phyloP scores from a whole-genome alignment of 2,888 invertebrate genomes.

The Apotomis turbidana region DNA sequence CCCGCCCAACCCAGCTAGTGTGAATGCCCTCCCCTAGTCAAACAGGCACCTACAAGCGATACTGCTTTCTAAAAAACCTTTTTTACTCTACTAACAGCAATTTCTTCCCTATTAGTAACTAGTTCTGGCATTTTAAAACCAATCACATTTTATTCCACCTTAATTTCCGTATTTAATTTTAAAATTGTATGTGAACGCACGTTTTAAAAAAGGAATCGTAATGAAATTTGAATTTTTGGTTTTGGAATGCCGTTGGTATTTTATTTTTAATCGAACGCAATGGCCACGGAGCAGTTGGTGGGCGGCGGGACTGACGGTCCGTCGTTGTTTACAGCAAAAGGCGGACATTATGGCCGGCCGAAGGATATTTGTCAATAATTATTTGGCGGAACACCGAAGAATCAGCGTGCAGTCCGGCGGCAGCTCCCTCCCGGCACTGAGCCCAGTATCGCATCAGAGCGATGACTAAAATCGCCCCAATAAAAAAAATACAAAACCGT shows the following conservation, averaged over 20 bases:
- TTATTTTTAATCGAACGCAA: constrained; percentile 51
- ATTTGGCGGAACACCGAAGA: constrained; percentile 84
- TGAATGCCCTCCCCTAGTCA: constrained; percentile 56
- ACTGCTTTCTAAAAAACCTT: constrained; percentile 69
- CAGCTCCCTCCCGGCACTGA: constrained; percentile 80
- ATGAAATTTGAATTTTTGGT: constrained; percentile 55
- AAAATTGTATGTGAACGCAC: neutral
- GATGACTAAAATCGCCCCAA: constrained; percentile 69
- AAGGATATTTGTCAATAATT: constrained; percentile 85
- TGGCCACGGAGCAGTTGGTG: constrained; percentile 58
- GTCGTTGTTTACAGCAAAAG: constrained; percentile 80
- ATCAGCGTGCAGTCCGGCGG: constrained; percentile 84
- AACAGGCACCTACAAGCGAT: constrained; percentile 76
- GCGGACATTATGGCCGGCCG: constrained; percentile 84
- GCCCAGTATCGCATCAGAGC: constrained; percentile 82
- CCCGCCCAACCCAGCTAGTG: constrained; percentile 56
- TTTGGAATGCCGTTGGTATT: constrained; percentile 67
- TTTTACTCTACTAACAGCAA: constrained; percentile 58
- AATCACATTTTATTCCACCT: constrained; percentile 42
- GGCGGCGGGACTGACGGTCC: constrained; percentile 49
- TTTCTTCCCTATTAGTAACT: constrained; percentile 61
- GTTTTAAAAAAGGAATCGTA: constrained; percentile 1
- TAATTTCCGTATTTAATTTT: neutral
- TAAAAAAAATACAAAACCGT: constrained; percentile 51
- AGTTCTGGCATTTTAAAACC: constrained; percentile 71